Conservation (phyloP, 2,113 vertebrate species). For the Glaucidium brasilianum region DNA sequence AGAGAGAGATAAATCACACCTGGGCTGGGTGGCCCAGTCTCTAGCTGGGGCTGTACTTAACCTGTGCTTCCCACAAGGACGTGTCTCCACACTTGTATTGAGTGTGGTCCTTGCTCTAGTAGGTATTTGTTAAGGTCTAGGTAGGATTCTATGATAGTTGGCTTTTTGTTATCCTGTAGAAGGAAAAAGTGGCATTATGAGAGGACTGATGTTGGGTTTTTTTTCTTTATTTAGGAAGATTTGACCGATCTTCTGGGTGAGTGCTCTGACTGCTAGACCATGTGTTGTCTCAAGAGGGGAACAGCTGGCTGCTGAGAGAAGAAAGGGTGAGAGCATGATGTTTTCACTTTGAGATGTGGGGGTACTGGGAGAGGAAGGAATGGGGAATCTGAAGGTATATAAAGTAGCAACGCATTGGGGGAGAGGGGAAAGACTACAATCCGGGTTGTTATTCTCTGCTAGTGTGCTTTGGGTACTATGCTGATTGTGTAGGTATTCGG, state of each 20-base stretch:
- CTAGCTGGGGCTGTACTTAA: background rate
- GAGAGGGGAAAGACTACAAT: background rate
- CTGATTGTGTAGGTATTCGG: background rate
- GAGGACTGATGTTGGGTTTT: background rate
- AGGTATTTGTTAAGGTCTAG: background rate
- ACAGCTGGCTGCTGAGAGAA: background rate
- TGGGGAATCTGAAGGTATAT: background rate
- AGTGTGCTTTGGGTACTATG: too few relatives aligned
- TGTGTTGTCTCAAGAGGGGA: accelerated
- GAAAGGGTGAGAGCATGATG: background rate
- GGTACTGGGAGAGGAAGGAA: accelerated
- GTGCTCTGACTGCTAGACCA: background rate
- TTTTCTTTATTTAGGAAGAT: background rate
- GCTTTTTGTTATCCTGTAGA: accelerated
- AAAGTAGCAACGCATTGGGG: background rate
- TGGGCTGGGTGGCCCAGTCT: accelerated
- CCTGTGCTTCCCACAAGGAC: accelerated
- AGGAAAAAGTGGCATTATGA: accelerated
- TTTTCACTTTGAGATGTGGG: background rate
- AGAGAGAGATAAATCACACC: background rate
- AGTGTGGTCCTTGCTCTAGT: accelerated
- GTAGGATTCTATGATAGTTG: too few relatives aligned
- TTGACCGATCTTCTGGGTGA: accelerated
- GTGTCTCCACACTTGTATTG: background rate
- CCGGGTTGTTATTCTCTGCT: background rate